A percentile compares a stretch with the other conserved stretches of the same genome.
phyloP scores from a whole-genome alignment of 2,113 vertebrate species.

The Scomber scombrus region DNA sequence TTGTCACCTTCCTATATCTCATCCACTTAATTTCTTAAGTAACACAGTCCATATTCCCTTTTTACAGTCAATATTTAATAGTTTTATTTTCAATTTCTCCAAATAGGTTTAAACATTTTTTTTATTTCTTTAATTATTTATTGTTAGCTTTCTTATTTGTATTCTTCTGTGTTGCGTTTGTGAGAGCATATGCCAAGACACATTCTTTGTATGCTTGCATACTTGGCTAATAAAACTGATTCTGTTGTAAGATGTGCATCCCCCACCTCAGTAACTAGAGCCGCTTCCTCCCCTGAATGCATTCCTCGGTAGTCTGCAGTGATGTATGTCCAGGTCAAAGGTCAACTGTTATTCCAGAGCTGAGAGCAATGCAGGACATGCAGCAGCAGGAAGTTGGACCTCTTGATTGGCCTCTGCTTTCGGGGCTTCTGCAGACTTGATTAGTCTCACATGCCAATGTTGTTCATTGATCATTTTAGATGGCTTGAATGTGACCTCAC shows the following conservation, averaged over 20 bases:
- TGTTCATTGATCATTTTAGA: not conserved
- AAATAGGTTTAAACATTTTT: too few species aligned
- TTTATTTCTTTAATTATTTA: too few species aligned
- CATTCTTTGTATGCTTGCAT: too few species aligned
- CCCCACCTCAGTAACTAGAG: slow-evolving; percentile 58
- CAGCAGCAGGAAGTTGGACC: slow-evolving; percentile 58
- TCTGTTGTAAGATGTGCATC: slow-evolving; percentile 36
- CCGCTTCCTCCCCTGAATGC: slow-evolving; percentile 69
- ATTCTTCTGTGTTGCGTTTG: too few species aligned
- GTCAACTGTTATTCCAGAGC: slow-evolving; percentile 76
- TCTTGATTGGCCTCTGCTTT: slow-evolving; percentile 38
- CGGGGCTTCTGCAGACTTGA: slow-evolving; percentile 22
- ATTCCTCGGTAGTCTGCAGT: slow-evolving; percentile 77
- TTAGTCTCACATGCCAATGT: slow-evolving; percentile 52
- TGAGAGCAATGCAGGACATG: slow-evolving; percentile 45
- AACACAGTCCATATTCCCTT: too few species aligned
- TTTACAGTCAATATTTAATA: too few species aligned
- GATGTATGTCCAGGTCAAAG: slow-evolving; percentile 79
- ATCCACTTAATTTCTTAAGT: too few species aligned
- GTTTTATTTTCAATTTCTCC: too few species aligned
- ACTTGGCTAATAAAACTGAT: too few species aligned
- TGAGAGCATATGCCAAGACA: too few species aligned
- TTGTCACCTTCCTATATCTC: too few species aligned
- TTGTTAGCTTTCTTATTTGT: too few species aligned
- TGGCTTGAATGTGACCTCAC: not conserved